Conservation (phyloP, 2,888 invertebrate species). For the Agrotis exclamationis region DNA sequence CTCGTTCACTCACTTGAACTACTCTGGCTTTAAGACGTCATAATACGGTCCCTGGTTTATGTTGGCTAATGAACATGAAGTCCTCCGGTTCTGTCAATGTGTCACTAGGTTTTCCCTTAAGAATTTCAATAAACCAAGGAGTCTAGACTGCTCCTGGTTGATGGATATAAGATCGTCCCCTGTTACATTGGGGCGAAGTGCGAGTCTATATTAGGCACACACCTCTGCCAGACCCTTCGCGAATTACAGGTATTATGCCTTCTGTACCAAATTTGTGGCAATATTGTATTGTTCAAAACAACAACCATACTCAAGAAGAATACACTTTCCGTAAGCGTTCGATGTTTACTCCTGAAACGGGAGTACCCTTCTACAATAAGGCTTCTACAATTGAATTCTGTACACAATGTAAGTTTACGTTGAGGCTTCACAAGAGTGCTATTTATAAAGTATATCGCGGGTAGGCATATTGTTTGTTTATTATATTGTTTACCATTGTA, state of each 20-base stretch:
- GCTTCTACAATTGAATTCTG: slow-evolving; percentile 53
- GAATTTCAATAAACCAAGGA: too few species aligned
- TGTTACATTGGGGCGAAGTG: background rate
- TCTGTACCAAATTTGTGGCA: slow-evolving; percentile 6
- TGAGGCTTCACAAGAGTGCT: slow-evolving; percentile 28
- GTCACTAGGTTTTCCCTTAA: too few species aligned
- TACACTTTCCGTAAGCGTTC: slow-evolving; percentile 41
- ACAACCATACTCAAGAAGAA: slow-evolving; percentile 40
- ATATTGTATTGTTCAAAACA: slow-evolving; percentile 49
- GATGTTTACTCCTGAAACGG: slow-evolving; percentile 44
- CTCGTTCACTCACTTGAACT: too few species aligned
- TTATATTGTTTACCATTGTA: slow-evolving; percentile 6
- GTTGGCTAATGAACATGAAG: too few species aligned
- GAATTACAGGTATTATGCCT: background rate
- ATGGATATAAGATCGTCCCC: background rate
- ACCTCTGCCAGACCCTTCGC: background rate
- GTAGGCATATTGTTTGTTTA: background rate
- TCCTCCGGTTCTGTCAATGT: too few species aligned
- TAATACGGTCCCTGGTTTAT: too few species aligned
- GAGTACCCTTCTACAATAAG: slow-evolving; percentile 38
- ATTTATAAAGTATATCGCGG: slow-evolving; percentile 18
- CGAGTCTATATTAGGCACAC: background rate
- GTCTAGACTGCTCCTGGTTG: background rate
- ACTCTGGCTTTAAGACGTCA: too few species aligned
- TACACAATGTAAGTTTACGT: slow-evolving; percentile 40